Evolutionary conservation across 1,140 invertebrate genomes (phyloP).

Genomic region (Lutraria rhynchaena): DNA sequence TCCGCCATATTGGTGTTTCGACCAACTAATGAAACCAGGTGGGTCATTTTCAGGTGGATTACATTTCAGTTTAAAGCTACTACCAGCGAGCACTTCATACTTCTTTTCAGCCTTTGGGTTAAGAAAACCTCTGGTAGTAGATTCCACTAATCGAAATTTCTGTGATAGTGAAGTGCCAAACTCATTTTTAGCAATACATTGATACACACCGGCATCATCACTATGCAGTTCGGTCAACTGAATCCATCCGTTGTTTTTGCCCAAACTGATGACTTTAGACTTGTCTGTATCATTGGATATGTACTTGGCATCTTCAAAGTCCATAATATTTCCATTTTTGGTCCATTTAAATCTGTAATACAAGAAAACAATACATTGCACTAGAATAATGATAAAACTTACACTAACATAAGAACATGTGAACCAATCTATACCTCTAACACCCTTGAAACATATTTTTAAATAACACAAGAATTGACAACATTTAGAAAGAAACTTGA

Average conservation of each 20-base stretch:
- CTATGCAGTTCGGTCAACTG: conserved; percentile 91
- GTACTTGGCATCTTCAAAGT: conserved; percentile 86
- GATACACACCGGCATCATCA: conserved; percentile 95
- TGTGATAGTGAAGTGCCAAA: conserved; percentile 87
- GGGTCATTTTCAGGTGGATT: conserved; percentile 69
- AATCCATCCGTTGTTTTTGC: conserved; percentile 87
- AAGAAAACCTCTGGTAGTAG: conserved; percentile 63
- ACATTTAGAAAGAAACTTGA: no score
- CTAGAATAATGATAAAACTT: no score
- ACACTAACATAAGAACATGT: no score
- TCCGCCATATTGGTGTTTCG: conserved; percentile 36
- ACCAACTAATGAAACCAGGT: conserved; percentile 50
- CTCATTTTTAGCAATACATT: conserved; percentile 97
- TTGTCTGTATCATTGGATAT: conserved; percentile 91
- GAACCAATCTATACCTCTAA: no score
- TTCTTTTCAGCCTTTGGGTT: conserved; percentile 26
- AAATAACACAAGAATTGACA: no score
- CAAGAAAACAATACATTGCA: conserved; percentile 31
- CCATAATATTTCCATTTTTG: conserved; percentile 96
- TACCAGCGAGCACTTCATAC: conserved; percentile 45
- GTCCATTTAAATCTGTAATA: conserved; percentile 93
- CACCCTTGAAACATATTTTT: no score
- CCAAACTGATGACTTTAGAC: conserved; percentile 85
- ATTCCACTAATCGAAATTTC: conserved; percentile 56
- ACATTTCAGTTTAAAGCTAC: conserved; percentile 67